A percentile compares a stretch with the other conserved stretches of the same genome.
These are phyloP conservation scores for Hirtodrosophila confusa DNA, from an alignment of 2,888 invertebrate species.

Conservation along the genomic window DNA sequence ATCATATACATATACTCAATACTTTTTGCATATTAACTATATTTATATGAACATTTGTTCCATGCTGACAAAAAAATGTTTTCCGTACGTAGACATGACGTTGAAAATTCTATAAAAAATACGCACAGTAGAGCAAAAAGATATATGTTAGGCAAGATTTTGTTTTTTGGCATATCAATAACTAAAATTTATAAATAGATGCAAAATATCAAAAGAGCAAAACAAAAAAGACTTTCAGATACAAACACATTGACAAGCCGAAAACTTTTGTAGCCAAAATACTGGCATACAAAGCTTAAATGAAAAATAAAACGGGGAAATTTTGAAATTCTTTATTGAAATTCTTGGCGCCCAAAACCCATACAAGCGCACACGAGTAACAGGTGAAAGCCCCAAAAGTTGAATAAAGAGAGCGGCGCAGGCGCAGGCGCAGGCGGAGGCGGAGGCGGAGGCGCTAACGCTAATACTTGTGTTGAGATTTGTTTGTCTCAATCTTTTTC, in stretches of 20 bases:
- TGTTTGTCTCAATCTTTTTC: conserved; percentile 7
- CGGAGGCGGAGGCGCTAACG: no score
- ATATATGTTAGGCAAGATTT: conserved; percentile 47
- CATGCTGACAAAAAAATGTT: conserved; percentile 30
- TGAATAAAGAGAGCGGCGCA: conserved; percentile 16
- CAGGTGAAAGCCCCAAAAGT: conserved; percentile 55
- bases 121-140: conserved; percentile 20
- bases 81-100: conserved; percentile 49
- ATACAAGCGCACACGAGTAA: conserved; percentile 18
- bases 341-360: conserved; percentile 28
- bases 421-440: conserved; percentile 23
- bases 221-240: conserved; percentile 38
- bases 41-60: conserved; percentile 10
- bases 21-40: conserved; percentile 4
- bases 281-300: conserved; percentile 32
- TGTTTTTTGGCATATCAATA: conserved; percentile 78
- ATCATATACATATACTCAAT: conserved; percentile 2
- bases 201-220: conserved; percentile 39
- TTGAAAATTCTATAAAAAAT: conserved; percentile 56
- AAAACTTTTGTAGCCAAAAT: conserved; percentile 37
- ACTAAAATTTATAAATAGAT: conserved; percentile 79
- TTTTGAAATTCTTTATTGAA: conserved; percentile 38
- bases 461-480: background rate
- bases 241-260: conserved; percentile 12
- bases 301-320: conserved; percentile 50